Evolutionary conservation across 1,140 invertebrate genomes (phyloP).

Genomic region (Drosophila cardini): DNA sequence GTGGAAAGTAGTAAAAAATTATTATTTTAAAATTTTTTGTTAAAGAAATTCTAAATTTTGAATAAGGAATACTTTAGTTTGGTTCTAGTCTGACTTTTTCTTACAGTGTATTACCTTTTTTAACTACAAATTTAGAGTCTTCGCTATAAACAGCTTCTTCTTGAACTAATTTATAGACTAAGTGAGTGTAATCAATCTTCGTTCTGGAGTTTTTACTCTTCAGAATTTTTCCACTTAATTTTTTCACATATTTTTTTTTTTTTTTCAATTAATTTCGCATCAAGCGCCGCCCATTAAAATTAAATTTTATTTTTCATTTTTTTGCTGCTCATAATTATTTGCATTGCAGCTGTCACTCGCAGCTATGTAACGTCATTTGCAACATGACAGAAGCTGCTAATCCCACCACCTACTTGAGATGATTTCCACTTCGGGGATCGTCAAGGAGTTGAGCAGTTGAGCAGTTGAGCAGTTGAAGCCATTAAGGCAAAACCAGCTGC

Average conservation of each 20-base stretch:
- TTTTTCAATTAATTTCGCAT: conserved; percentile 58
- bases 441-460: conserved; percentile 15
- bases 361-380: conserved; percentile 57
- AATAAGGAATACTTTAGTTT: too few relatives aligned
- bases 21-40: too few relatives aligned
- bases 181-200: too few relatives aligned
- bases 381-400: conserved; percentile 58
- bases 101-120: too few relatives aligned
- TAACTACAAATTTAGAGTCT: too few relatives aligned
- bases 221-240: too few relatives aligned
- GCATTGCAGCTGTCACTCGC: conserved; percentile 48
- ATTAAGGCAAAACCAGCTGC: conserved; percentile 20
- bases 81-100: too few relatives aligned
- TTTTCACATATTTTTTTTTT: conserved; percentile 17
- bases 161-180: too few relatives aligned
- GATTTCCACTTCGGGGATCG: conserved; percentile 7
- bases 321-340: conserved; percentile 30
- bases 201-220: too few relatives aligned
- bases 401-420: conserved; percentile 42
- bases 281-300: conserved; percentile 28
- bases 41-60: too few relatives aligned
- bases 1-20: too few relatives aligned
- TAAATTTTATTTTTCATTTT: not conserved
- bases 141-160: too few relatives aligned
- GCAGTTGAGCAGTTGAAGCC: not conserved